Percentiles rank a stretch among this genome's conserved stretches.
Conservation (phyloP, 2,113 vertebrate species). For the Columbina picui region DNA sequence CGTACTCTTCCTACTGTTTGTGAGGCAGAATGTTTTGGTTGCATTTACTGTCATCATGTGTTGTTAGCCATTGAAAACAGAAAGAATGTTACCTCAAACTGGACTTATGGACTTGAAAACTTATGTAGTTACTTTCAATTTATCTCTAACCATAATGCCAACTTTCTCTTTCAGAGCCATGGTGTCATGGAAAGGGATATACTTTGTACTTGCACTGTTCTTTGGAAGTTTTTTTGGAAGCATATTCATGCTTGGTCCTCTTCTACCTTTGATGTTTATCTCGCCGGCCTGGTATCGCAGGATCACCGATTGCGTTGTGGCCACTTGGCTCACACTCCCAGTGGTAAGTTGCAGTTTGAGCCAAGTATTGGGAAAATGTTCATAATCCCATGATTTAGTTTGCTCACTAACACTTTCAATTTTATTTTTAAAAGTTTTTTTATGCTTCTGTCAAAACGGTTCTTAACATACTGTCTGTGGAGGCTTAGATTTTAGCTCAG, state of each 20-base stretch:
- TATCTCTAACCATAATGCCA: not conserved
- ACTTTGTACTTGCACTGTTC: conserved; percentile 90
- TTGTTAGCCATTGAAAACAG: not conserved
- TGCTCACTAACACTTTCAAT: not conserved
- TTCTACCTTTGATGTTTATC: conserved; percentile 91
- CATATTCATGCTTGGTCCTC: conserved; percentile 91
- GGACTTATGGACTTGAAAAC: not conserved
- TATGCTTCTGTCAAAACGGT: not conserved
- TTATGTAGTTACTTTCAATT: not conserved
- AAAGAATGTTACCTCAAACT: not conserved
- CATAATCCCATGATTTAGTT: not conserved
- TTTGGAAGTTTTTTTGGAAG: conserved; percentile 94
- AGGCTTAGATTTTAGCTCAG: not conserved
- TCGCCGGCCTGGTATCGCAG: conserved; percentile 94
- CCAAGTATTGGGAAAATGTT: not conserved
- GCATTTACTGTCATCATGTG: not conserved
- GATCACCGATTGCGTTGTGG: conserved; percentile 91
- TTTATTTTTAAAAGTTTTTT: not conserved
- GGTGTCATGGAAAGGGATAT: conserved; percentile 90
- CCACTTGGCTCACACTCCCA: conserved; percentile 94
- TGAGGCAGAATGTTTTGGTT: not conserved
- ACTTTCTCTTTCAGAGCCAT: conserved; percentile 83
- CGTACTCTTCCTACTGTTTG: not conserved
- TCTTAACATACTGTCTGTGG: not conserved
- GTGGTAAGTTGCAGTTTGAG: conserved; percentile 82